phyloP scores from a whole-genome alignment of 1,140 invertebrate genomes.

The Nephila pilipes region DNA sequence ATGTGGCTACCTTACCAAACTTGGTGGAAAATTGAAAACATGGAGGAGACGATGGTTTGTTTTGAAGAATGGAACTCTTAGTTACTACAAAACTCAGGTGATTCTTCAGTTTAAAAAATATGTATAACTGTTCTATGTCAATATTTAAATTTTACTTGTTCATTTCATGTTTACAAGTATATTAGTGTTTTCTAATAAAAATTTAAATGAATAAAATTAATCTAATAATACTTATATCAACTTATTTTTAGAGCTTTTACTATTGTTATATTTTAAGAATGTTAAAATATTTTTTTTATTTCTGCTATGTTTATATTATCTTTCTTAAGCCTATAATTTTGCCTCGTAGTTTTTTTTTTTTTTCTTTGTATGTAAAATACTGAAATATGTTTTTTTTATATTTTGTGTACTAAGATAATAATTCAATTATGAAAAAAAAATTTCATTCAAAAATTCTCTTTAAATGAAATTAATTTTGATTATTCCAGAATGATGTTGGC shows the following conservation, averaged over 20 bases:
- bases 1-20: conserved; percentile 94
- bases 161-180: neutral
- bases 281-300: no score
- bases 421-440: no score
- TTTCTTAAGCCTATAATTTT: no score
- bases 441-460: neutral
- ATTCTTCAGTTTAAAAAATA: neutral
- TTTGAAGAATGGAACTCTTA: conserved; percentile 93
- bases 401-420: no score
- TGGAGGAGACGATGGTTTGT: conserved; percentile 98
- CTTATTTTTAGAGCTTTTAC: no score
- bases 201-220: neutral
- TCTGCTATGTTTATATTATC: no score
- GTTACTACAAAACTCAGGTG: conserved; percentile 94
- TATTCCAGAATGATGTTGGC: conserved; percentile 84
- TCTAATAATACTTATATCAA: no score
- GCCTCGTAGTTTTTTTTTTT: neutral
- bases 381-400: neutral
- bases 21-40: conserved; percentile 96
- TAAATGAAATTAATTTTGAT: neutral
- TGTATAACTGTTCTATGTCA: neutral
- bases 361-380: neutral
- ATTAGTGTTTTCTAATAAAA: neutral
- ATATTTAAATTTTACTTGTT: neutral
- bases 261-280: no score